These are phyloP conservation scores for Lepetodrilus schrolli DNA, from an alignment of 2,888 invertebrate genomes.

Conservation along the genomic window DNA sequence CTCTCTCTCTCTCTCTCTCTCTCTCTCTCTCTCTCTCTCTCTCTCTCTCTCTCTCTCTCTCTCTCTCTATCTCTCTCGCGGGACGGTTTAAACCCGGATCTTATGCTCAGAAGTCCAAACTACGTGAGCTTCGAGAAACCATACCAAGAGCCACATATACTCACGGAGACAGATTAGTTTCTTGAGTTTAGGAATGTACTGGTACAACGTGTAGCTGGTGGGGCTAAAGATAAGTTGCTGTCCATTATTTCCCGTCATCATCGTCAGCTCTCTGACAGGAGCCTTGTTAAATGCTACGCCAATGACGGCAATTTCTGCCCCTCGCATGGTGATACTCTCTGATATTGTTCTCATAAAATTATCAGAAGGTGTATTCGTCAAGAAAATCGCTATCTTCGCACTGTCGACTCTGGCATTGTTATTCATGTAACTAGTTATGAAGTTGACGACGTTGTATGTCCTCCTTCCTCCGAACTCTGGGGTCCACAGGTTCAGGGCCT, in stretches of 20 bases:
- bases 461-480: constrained; percentile 5
- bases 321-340: background rate
- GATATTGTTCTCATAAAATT: background rate
- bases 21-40: no score
- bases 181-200: background rate
- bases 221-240: background rate
- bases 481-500: background rate
- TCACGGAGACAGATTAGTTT: background rate
- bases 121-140: no score
- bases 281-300: background rate
- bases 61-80: no score
- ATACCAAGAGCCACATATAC: no score
- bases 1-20: no score
- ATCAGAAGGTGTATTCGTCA: background rate
- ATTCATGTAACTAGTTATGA: background rate
- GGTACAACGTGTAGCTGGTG: background rate
- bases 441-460: background rate
- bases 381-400: background rate
- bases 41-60: no score
- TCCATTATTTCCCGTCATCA: background rate
- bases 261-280: background rate
- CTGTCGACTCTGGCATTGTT: background rate
- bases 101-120: no score
- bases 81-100: no score
- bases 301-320: background rate